Base-by-base conservation (phyloP, 2,888 invertebrate genomes). In the Polylopha cassiicola region DNA sequence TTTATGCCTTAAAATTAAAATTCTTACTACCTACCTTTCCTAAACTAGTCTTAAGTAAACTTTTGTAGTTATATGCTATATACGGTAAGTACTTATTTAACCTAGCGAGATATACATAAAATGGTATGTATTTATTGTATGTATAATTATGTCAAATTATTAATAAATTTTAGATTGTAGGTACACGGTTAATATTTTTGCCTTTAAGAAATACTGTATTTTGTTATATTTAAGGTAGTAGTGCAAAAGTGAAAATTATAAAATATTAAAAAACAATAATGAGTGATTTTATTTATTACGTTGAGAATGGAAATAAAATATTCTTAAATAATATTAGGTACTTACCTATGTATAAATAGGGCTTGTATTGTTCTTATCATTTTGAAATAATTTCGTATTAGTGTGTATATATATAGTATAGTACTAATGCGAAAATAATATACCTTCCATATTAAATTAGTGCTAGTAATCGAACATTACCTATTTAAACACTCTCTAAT, bases 31-130 rank as follows among this genome's bases (percentile, higher is more conserved):
- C 45, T 51, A 46, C 62, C 55, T 60, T 60, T 72, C 75, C 73
- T 75, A 71, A 71, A 74, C 71, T 82, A 81, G 77, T 75, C 69
- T 67, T 77, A 79, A 76, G 77, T 48, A 53, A 67, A 56, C 59
- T 56, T 59, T 55, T 64, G 60, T 69, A 41, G n/a, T n/a, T n/a
- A n/a, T n/a, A n/a, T n/a, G n/a, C 64, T 60, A 58, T 58, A 54
- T 50, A 59, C 63, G n/a, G 57, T 61, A 50, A 53, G 54, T 58
- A 60, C 65, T 65, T 75, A 75, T 75, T 75, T 75, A 75, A 75
- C 71, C 54, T 71, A 27, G 28, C 34, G 22, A 47, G 44, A 42
- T 39, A 46, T 32, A 39, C 45, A 46, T 18, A 18, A 36, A 5
- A 29, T 17, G 14, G 24, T 29, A 44, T 61, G 59, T 66, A 67